Conservation (phyloP, 2,888 invertebrate species). For the Xylocampa areola region DNA sequence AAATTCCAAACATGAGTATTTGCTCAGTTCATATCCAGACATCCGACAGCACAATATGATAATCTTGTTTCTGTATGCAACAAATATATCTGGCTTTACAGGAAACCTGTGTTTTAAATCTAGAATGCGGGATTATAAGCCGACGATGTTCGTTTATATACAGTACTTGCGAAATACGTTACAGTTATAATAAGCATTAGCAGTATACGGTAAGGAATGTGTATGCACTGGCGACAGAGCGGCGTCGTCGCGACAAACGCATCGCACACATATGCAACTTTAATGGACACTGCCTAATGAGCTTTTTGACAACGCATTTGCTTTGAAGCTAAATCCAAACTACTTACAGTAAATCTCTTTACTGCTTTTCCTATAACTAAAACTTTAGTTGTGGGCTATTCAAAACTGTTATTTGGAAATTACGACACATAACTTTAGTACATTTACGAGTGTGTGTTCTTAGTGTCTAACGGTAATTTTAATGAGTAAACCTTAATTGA, state of each 20-base stretch:
- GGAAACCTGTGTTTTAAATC: slow-evolving; percentile 47
- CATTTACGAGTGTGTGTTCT: no score
- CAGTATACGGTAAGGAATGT: slow-evolving; percentile 70
- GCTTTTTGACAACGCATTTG: slow-evolving; percentile 47
- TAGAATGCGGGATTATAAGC: slow-evolving; percentile 32
- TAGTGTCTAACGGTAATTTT: no score
- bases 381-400: slow-evolving; percentile 14
- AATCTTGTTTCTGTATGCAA: slow-evolving; percentile 29
- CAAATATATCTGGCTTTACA: slow-evolving; percentile 35
- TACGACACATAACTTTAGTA: neutral
- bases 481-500: slow-evolving; percentile 17
- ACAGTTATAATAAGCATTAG: slow-evolving; percentile 77
- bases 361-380: slow-evolving; percentile 24
- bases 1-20: slow-evolving; percentile 39
- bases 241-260: slow-evolving; percentile 50
- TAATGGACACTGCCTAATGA: slow-evolving; percentile 65
- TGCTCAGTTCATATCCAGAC: slow-evolving; percentile 36
- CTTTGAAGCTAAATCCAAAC: slow-evolving; percentile 64
- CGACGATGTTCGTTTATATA: slow-evolving; percentile 43
- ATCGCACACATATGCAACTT: slow-evolving; percentile 34
- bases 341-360: slow-evolving; percentile 46
- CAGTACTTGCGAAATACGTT: slow-evolving; percentile 55
- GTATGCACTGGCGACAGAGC: slow-evolving; percentile 56
- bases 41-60: slow-evolving; percentile 23
- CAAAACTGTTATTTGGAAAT: slow-evolving; percentile 12